Conservation (phyloP, 2,797 vertebrate genomes). For the Amphiprion clarkii region DNA sequence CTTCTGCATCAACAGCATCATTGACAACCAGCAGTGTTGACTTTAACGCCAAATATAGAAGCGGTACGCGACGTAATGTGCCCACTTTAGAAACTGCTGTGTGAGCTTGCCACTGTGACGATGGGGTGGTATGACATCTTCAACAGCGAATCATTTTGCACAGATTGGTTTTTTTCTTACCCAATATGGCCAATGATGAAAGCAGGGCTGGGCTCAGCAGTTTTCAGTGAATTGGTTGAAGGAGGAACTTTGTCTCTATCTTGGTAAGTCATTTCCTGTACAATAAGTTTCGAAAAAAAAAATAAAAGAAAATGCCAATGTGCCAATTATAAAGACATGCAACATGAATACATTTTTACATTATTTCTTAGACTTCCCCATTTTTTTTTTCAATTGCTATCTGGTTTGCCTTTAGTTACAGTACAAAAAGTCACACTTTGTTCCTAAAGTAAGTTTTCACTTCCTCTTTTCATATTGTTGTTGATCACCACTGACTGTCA, state of each 20-base stretch:
- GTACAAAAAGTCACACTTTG: constrained; percentile 24
- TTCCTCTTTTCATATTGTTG: constrained; percentile 73
- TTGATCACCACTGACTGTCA: constrained; percentile 48
- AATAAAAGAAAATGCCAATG: neutral
- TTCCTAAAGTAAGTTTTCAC: constrained; percentile 38
- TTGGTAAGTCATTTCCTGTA: constrained; percentile 35
- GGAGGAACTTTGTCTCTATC: constrained; percentile 21
- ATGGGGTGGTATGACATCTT: constrained; percentile 78
- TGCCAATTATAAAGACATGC: neutral
- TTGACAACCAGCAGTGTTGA: constrained; percentile 68
- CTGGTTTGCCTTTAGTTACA: neutral
- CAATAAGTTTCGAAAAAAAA: neutral
- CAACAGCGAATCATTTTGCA: constrained; percentile 67
- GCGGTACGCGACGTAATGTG: constrained; percentile 62
- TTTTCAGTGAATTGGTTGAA: constrained; percentile 49
- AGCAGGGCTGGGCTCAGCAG: constrained; percentile 31
- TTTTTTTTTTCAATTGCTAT: neutral
- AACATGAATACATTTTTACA: neutral
- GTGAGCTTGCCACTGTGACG: constrained; percentile 61
- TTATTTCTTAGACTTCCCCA: neutral
- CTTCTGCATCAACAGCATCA: constrained; percentile 64
- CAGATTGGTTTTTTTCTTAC: constrained; percentile 4
- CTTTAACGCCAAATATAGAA: constrained; percentile 77
- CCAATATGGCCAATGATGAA: constrained; percentile 38
- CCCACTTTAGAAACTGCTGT: constrained; percentile 67